phyloP scores from a whole-genome alignment of 2,797 vertebrate genomes.

The Poecilia gillii region DNA sequence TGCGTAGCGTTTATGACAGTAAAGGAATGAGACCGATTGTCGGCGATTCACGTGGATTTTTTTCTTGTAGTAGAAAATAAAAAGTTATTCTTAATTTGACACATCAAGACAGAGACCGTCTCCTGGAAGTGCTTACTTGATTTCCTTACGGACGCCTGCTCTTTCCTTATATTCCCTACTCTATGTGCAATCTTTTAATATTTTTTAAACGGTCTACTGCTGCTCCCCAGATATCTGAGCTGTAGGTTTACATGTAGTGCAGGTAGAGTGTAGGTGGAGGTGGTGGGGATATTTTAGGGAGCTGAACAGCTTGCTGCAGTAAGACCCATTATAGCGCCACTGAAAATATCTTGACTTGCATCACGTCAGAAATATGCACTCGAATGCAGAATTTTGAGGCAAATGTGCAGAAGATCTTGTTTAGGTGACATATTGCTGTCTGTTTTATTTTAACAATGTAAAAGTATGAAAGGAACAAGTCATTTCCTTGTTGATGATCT shows the following conservation, averaged over 20 bases:
- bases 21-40: not conserved
- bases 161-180: not conserved
- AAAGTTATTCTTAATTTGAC: not conserved
- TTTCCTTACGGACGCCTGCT: not conserved
- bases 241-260: conserved; percentile 43
- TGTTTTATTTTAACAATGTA: not conserved
- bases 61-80: not conserved
- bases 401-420: not conserved
- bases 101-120: not conserved
- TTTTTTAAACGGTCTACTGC: conserved; percentile 32
- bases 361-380: conserved; percentile 36
- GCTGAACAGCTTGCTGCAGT: conserved; percentile 55
- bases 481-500: not conserved
- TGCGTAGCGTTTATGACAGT: not conserved
- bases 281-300: conserved; percentile 62
- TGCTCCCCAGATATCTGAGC: conserved; percentile 40
- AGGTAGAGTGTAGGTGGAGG: conserved; percentile 62
- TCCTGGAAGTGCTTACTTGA: not conserved
- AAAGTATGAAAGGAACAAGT: not conserved
- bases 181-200: conserved; percentile 6
- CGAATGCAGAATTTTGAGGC: not conserved
- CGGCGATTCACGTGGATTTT: not conserved
- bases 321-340: conserved; percentile 55
- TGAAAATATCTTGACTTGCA: conserved; percentile 58
- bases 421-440: not conserved